Base-by-base conservation (phyloP, 2,113 vertebrate genomes). In the Pelodiscus sinensis region DNA sequence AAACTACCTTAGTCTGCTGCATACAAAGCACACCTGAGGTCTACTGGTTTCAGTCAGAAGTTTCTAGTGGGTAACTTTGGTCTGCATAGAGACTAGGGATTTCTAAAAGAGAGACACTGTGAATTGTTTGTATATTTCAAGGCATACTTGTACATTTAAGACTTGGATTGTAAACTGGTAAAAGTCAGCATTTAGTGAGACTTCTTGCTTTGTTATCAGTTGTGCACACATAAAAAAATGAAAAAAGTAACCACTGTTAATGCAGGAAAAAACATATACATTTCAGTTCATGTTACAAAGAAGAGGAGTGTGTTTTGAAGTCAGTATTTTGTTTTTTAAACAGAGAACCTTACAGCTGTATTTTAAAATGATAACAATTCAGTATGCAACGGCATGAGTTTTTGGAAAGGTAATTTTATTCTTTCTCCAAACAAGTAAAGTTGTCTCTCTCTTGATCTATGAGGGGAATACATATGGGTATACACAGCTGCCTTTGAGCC, bases 361-460 rank as follows among this genome's bases (percentile, higher is more conserved):
- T 56, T 22, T 31, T n/a, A 55, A 78, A 78, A 51, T 27, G 10
- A 16, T 35, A 35, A 57, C 1, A 13, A 38, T 15, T n/a, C 18
- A 81, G 24, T n/a, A n/a, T 29, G 51, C 25, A 79, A 54, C 29
- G 29, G 27, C 15, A 29, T 21, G 29, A 21, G 51, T 18, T 79
- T 79, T 51, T 29, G 29, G 29, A 54, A 5, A 79, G 84, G 79
- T 92, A 89, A 94, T 81, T 68, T 88, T 21, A 89, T 31, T 93
- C 85, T 68, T 75, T 88, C 82, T 94, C 86, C 81, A 79, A 90
- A 94, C 92, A 95, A 96, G 92, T 87, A 90, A 92, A 92, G 89
- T 80, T 93, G 73, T 87, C 87, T 94, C 89, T 92, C 89, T 92
- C 90, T 50, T 92, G 89, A 91, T 96, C 93, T 86, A 10, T 86